Base-by-base conservation (phyloP, 2,113 vertebrate genomes). In the Leptocoma aspasia region DNA sequence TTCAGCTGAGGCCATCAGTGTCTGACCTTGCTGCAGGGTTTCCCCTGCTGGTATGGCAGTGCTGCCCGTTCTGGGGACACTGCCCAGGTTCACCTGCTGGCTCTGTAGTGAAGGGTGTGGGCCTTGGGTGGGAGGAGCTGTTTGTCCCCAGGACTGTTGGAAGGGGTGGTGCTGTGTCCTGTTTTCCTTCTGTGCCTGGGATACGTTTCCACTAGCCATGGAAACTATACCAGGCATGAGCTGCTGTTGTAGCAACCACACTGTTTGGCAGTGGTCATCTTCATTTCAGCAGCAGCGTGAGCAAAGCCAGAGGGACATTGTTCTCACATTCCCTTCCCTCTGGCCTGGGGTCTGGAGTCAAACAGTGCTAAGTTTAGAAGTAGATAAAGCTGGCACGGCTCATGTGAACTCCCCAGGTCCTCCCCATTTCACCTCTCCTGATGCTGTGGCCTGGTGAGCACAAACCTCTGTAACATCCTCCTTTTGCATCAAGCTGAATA, bases 211-310 rank as follows among this genome's bases (percentile, higher is more conserved):
- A 60, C 53, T 45, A 4, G 83, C 31, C 31, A 1, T 89, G 94
- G 92, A 95, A 97, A 90, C 94, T 95, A 87, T 87, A 97, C 65
- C 3, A 60, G 86, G 92, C 72, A 64, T 21, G 83, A 92, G 86
- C 83, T 89, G 92, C 81, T 96, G 92, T 95, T 96, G 91, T 96
- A 84, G 92, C 94, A 95, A 94, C 96, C 31, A 7, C 56, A 13
- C 39, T 89, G 92, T 95, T 96, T 94, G 52, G 77, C 13, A 3
- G 35, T 66, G 82, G 79, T 90, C 95, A 64, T 73, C 77, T 63
- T 63, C 52, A 1, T 90, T 92, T 78, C 91, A 65, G 33, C 60
- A 94, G 80, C 89, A 81, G 64, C 0, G 0, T 91, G 95, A 91
- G 94, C 80, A 77, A 81, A 92, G 86, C 83, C 92, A 89, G 95